Conservation (phyloP, 37 sponge, comb jelly and placozoan species). For the Agelas oroides region DNA sequence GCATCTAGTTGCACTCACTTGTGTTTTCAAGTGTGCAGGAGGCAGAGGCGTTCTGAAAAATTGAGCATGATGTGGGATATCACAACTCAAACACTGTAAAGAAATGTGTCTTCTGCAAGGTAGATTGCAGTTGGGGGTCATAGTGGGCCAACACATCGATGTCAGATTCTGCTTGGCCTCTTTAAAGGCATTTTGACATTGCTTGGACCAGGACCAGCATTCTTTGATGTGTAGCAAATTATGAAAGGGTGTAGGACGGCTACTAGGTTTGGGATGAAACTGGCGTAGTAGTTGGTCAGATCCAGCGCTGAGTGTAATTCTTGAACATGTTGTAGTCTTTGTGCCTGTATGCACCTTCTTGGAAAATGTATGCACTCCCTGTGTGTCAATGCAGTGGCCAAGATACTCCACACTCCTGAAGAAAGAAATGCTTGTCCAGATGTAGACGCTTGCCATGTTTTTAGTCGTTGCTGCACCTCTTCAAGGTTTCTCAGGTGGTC, state of each 20-base stretch:
- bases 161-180: conserved; percentile 16
- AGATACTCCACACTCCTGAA: conserved; percentile 30
- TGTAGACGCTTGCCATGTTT: conserved; percentile 10
- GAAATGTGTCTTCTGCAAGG: conserved; percentile 47
- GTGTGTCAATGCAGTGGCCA: conserved; percentile 25
- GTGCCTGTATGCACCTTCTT: conserved; percentile 40
- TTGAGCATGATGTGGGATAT: conserved; percentile 48
- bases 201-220: conserved; percentile 30
- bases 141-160: conserved; percentile 42
- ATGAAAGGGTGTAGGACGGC: conserved; percentile 30
- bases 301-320: conserved; percentile 47
- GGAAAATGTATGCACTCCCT: conserved; percentile 25
- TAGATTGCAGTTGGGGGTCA: conserved; percentile 26
- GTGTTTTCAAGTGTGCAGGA: conserved; percentile 15
- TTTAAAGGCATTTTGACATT: conserved; percentile 21
- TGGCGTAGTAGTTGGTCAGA: conserved; percentile 33
- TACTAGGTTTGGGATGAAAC: conserved; percentile 53
- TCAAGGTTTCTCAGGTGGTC: conserved; percentile 47
- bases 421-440: conserved; percentile 12
- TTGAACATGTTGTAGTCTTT: conserved; percentile 21
- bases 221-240: conserved; percentile 8
- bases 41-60: conserved; percentile 38
- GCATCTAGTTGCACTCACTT: conserved; percentile 24
- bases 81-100: conserved; percentile 51
- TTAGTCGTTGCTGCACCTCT: conserved; percentile 6